A percentile compares a stretch with the other conserved stretches of the same genome.
phyloP scores from a whole-genome alignment of 2,888 invertebrate genomes.

The Stenodema calcarata region DNA sequence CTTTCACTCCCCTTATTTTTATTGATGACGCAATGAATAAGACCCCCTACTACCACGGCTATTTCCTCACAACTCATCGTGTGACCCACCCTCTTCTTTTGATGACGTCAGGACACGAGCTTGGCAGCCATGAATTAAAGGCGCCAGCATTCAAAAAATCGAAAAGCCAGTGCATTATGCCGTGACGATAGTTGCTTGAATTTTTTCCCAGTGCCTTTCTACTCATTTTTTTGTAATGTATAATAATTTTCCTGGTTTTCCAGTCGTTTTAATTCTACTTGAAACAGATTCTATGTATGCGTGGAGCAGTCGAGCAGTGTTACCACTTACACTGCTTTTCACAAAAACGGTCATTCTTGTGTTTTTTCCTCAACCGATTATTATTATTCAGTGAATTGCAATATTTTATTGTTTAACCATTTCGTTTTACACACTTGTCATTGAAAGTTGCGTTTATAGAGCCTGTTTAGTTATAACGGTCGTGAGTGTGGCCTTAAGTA shows the following conservation, averaged over 20 bases:
- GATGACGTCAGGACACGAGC: neutral
- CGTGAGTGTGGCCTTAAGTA: no score
- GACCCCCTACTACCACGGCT: neutral
- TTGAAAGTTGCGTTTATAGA: neutral
- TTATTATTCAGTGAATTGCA: neutral
- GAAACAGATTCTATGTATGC: no score
- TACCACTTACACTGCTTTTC: neutral
- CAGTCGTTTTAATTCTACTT: no score
- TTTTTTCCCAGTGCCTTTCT: no score
- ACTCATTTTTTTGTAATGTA: no score
- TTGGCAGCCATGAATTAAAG: neutral
- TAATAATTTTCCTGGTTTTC: no score
- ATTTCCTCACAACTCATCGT: neutral
- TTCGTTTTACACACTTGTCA: neutral
- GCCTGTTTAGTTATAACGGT: neutral
- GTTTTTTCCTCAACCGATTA: neutral
- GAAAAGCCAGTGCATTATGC: no score
- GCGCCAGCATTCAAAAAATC: neutral
- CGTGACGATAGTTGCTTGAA: no score
- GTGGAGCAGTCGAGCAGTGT: neutral
- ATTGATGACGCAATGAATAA: neutral
- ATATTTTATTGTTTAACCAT: neutral
- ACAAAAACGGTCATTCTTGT: neutral
- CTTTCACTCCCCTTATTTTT: neutral
- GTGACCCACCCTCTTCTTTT: neutral